Base-by-base conservation (phyloP, 1,140 invertebrate species). In the Hycleus phaleratus region DNA sequence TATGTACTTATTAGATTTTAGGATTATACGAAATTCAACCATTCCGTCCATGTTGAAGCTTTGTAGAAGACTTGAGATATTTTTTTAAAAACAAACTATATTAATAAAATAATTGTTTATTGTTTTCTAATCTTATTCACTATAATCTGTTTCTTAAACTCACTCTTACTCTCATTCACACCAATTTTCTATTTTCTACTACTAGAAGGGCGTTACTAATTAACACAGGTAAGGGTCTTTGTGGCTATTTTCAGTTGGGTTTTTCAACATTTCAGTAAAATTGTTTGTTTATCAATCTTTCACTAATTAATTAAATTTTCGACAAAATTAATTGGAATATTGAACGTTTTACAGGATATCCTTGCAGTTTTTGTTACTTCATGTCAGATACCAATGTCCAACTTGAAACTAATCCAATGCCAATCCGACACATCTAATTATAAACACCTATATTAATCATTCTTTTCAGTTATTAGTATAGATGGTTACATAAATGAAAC, bases 361-460 rank as follows among this genome's bases (percentile, higher is more conserved):
- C 59, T 50, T 66, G 66, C 45, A 58, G 52, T 44, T 59, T 64
- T 59, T 66, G 59, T 46, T 56, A 61, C 38, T 62, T 52, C 53
- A 63, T 68, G 55, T 58, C 59, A 46, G 64, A 65, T 39, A 57
- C 60, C 49, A 66, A 66, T 56, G 60, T 67, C 47, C 64, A 51
- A 18, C 46, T 55, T 42, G 56, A 63, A 24, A 32, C 32, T 32
- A 59, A 53, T 32, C 42, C 24, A 32, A 26, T 53, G 25, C 43
- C 44, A 53, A n/a, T 42, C 40, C 42, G 50, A 45, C 46, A 45
- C 11, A 53, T 11, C 24, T 47, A 47, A 26, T 44, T 26, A 7
- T n/a, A 12, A 5, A 12, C 18, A 47, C 10, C n/a, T 18, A 7
- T 50, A 40, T 7, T 25, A 9, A 38, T 26, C 8, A 52, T 26